A percentile compares a stretch with the other conserved stretches of the same genome.
Evolutionary conservation across 2,888 invertebrate species (phyloP).

Genomic region (Marasmarcha lunaedactyla): DNA sequence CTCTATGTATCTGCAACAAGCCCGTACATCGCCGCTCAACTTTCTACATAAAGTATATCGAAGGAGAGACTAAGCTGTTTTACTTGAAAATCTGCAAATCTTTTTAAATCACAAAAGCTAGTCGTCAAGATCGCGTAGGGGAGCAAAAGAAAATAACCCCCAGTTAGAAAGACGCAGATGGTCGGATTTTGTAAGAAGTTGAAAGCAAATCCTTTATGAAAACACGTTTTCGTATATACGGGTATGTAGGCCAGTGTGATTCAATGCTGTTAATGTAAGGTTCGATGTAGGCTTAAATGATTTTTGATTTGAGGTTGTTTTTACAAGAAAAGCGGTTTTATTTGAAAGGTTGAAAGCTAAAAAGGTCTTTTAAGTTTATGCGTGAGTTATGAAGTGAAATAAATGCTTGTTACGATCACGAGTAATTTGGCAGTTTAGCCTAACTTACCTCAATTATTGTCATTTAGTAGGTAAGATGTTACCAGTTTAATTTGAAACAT

Average conservation of each 20-base stretch:
- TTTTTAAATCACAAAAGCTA: slow-evolving; percentile 68
- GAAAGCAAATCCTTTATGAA: slow-evolving; percentile 63
- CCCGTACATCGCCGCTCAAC: not conserved
- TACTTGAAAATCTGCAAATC: slow-evolving; percentile 40
- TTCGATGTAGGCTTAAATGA: no score
- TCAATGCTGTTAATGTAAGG: slow-evolving; percentile 6
- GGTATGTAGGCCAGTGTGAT: slow-evolving; percentile 58
- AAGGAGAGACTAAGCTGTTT: slow-evolving; percentile 40
- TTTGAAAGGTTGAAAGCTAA: no score
- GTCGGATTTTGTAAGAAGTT: slow-evolving; percentile 58
- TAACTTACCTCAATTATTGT: no score
- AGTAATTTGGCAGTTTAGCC: no score
- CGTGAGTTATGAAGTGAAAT: no score
- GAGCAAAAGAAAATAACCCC: slow-evolving; percentile 62
- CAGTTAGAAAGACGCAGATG: slow-evolving; percentile 51
- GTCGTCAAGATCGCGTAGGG: slow-evolving; percentile 57
- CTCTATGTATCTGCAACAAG: no score
- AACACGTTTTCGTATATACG: slow-evolving; percentile 45
- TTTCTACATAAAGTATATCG: not conserved
- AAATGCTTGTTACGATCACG: no score
- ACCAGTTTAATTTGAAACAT: no score
- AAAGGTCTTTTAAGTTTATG: no score
- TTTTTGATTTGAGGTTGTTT: no score
- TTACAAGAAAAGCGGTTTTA: no score
- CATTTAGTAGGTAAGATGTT: no score